phyloP scores from a whole-genome alignment of 2,888 invertebrate genomes.

The Agriopis leucophaearia region DNA sequence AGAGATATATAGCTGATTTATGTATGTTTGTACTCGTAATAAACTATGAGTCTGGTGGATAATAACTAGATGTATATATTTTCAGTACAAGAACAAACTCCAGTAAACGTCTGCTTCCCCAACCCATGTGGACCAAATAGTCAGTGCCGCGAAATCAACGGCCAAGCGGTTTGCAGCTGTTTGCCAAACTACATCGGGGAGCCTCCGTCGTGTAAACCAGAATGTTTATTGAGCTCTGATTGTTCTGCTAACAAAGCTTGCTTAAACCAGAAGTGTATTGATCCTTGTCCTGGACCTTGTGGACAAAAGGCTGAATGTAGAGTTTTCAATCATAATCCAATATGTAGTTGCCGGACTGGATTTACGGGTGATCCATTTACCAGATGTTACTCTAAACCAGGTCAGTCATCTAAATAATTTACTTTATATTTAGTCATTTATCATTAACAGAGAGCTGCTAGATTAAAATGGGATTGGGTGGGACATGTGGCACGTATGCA shows the following conservation, averaged over 20 bases:
- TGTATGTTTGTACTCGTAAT: not conserved
- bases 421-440: conserved; percentile 2
- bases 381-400: conserved; percentile 87
- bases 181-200: conserved; percentile 89
- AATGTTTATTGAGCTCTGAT: conserved; percentile 89
- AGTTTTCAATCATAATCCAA: conserved; percentile 90
- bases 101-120: conserved; percentile 83
- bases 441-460: not conserved
- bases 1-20: not conserved
- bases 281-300: conserved; percentile 91
- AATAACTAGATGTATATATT: conserved; percentile 35
- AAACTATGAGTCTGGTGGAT: not conserved
- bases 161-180: conserved; percentile 90
- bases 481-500: too few relatives aligned
- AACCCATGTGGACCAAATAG: conserved; percentile 88
- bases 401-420: conserved; percentile 56
- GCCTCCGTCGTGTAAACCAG: conserved; percentile 89
- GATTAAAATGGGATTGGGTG: too few relatives aligned
- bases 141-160: conserved; percentile 85
- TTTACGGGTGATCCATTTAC: conserved; percentile 89
- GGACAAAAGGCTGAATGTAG: conserved; percentile 90
- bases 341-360: conserved; percentile 89
- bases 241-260: conserved; percentile 88
- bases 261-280: conserved; percentile 89
- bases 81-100: conserved; percentile 75